phyloP scores from a whole-genome alignment of 2,797 vertebrate genomes.

The Lithobates sylvaticus region DNA sequence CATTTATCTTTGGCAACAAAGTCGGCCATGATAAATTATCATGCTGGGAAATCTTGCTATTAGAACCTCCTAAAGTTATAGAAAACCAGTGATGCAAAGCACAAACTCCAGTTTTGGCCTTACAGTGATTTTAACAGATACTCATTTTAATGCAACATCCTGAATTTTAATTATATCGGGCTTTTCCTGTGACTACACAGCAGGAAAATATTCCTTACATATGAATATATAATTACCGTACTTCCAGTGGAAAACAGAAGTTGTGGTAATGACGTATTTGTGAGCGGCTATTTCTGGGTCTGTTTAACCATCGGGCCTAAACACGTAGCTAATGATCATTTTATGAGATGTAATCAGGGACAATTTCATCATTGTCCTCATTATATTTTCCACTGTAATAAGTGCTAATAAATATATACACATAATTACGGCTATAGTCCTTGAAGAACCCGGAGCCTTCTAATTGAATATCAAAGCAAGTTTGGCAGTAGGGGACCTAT shows the following conservation, averaged over 20 bases:
- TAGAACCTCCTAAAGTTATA: too few species aligned
- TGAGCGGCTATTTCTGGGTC: not conserved
- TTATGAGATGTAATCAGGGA: conserved; percentile 24
- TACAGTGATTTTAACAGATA: too few species aligned
- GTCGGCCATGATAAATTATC: too few species aligned
- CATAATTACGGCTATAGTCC: conserved; percentile 11
- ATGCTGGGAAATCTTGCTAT: too few species aligned
- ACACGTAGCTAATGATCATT: not conserved
- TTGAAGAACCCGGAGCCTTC: not conserved
- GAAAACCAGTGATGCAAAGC: too few species aligned
- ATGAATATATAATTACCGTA: not conserved
- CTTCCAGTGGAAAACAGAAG: conserved; percentile 14
- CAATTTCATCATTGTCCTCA: conserved; percentile 16
- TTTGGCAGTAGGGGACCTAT: conserved; percentile 12
- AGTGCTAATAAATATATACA: conserved; percentile 20
- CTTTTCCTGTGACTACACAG: not conserved
- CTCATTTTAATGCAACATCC: too few species aligned
- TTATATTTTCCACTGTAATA: conserved; percentile 25
- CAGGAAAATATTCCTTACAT: conserved; percentile 3
- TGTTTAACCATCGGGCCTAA: conserved; percentile 18
- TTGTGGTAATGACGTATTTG: not conserved
- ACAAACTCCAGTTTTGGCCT: too few species aligned
- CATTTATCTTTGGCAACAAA: too few species aligned
- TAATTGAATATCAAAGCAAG: not conserved
- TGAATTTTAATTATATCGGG: too few species aligned